A percentile compares a stretch with the other conserved stretches of the same genome.
These are phyloP conservation scores for Gasterosteus aculeatus DNA, from an alignment of 2,113 vertebrate species.

Conservation along the genomic window DNA sequence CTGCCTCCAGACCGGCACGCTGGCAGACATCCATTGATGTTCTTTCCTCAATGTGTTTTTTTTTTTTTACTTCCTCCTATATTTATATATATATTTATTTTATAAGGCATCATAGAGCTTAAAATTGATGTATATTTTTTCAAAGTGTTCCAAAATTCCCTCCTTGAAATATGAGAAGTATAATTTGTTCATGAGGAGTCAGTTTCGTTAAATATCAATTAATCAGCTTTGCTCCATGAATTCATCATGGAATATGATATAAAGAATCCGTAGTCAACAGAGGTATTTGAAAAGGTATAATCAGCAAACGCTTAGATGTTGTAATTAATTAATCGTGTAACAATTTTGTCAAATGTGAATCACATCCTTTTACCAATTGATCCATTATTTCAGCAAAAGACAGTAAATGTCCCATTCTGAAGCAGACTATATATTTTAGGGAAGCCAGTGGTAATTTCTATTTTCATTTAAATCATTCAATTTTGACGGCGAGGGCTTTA, in stretches of 20 bases:
- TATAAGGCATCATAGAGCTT: slow-evolving; percentile 25
- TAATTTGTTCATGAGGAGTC: neutral
- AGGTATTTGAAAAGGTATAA: neutral
- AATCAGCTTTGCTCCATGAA: neutral
- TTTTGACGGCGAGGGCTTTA: slow-evolving; percentile 52
- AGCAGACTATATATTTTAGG: neutral
- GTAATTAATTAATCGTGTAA: neutral
- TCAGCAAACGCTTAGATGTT: neutral
- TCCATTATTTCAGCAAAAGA: neutral
- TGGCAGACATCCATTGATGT: slow-evolving; percentile 72
- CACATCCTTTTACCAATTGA: neutral
- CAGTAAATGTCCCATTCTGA: neutral
- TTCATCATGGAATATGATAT: neutral
- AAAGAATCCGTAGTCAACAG: neutral
- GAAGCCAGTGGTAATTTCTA: slow-evolving; percentile 15
- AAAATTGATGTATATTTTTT: slow-evolving; percentile 17
- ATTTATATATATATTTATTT: slow-evolving; percentile 21
- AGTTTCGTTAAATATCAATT: neutral
- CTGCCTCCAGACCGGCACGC: slow-evolving; percentile 68
- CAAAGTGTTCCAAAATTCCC: slow-evolving; percentile 5
- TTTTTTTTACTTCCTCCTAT: slow-evolving; percentile 10
- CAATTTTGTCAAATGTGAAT: neutral
- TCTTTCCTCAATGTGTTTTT: slow-evolving; percentile 54
- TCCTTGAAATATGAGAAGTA: neutral
- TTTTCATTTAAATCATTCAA: slow-evolving; percentile 46